These are phyloP conservation scores for Beaufortia kweichowensis DNA, from an alignment of 2,113 vertebrate genomes.

Conservation along the genomic window DNA sequence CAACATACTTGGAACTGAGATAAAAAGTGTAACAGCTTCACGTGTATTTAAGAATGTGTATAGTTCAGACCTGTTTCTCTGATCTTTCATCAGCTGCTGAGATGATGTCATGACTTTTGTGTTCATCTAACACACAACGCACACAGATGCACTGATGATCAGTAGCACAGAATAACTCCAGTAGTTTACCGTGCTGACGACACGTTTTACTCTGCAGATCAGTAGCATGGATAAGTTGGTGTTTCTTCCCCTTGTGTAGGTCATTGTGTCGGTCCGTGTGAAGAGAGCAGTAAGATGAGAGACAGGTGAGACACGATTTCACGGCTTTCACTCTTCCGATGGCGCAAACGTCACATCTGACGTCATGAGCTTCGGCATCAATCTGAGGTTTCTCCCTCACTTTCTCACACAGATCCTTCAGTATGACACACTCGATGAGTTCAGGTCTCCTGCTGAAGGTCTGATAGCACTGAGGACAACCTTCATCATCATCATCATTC, in stretches of 20 bases:
- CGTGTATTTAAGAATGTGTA: too few species aligned
- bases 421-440: neutral
- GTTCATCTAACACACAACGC: neutral
- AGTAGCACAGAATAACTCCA: neutral
- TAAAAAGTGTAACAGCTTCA: too few species aligned
- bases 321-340: neutral
- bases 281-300: neutral
- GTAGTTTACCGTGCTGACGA: neutral
- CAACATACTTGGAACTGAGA: too few species aligned
- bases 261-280: neutral
- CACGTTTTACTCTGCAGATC: neutral
- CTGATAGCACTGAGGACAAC: too few species aligned
- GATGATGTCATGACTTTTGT: too few species aligned
- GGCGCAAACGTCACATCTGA: slow-evolving; percentile 21
- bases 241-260: too few species aligned
- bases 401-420: slow-evolving; percentile 5
- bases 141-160: neutral
- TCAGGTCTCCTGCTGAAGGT: neutral
- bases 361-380: neutral
- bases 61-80: too few species aligned
- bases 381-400: neutral
- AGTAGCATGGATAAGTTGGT: too few species aligned
- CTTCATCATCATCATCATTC: too few species aligned
- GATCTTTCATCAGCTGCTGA: too few species aligned
- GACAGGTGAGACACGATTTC: slow-evolving; percentile 18